Evolutionary conservation across 2,888 invertebrate species (phyloP).

Genomic region (Carterocephalus palaemon): DNA sequence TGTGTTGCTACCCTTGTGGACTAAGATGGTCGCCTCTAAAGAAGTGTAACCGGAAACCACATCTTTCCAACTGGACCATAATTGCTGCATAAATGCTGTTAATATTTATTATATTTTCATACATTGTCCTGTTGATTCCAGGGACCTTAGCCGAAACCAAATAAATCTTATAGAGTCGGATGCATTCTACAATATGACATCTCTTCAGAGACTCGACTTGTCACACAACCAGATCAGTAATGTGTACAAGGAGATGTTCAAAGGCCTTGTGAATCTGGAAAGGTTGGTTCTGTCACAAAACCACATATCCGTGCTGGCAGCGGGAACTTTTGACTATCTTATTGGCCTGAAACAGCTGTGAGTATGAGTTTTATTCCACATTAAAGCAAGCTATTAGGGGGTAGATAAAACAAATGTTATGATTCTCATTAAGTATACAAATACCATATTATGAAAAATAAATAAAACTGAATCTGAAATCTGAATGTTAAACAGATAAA

Average conservation of each 20-base stretch:
- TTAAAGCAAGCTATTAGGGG: no score
- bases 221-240: slow-evolving; percentile 84
- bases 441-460: no score
- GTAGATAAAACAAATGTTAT: no score
- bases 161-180: slow-evolving; percentile 85
- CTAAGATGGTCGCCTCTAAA: no score
- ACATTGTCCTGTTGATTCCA: slow-evolving; percentile 41
- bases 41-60: no score
- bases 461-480: no score
- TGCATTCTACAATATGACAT: slow-evolving; percentile 86
- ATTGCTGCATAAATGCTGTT: not conserved
- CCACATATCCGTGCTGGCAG: slow-evolving; percentile 82
- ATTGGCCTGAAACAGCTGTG: slow-evolving; percentile 85
- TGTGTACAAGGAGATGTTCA: slow-evolving; percentile 84
- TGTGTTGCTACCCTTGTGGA: no score
- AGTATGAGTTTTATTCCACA: slow-evolving; percentile 49
- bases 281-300: slow-evolving; percentile 85
- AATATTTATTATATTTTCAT: not conserved
- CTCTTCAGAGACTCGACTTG: slow-evolving; percentile 83
- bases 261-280: slow-evolving; percentile 82
- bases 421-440: no score
- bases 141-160: slow-evolving; percentile 89
- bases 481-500: no score
- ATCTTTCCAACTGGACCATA: no score
- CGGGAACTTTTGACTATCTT: slow-evolving; percentile 85